Evolutionary conservation across 2,888 invertebrate genomes (phyloP), one percentile per base, ranked within the genome.

Genomic region (Macrophya annulata): DNA sequence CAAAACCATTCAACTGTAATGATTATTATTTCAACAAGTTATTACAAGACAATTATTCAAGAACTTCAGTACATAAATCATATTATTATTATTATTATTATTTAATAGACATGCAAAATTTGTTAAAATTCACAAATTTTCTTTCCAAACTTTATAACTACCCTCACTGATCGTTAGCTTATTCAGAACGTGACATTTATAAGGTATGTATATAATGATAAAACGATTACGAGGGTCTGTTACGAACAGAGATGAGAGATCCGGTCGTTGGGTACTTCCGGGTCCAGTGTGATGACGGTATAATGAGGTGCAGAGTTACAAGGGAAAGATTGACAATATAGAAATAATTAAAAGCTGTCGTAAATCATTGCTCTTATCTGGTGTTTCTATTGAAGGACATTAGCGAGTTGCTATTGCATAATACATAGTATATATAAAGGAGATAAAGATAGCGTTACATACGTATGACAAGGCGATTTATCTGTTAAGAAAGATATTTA

Each of bases 261-360:
- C 15, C 21, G 45, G 68, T 48, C 21, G 83, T 83, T 45, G 76
- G n/a, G 62, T 84, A 83, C 84, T 77, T 85, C 85, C 86, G 86
- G 85, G 88, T 89, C 89, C 89, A 87, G 87, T 86, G 88, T 85
- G 88, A 88, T 51, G 76, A 45, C 72, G 9, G n/a, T 62, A 37
- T 68, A 68, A 37, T 68, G 17, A 68, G 84, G 62, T 62, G 62
- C n/a, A n/a, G n/a, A 62, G 62, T 10, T 9, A 25, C 25, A 25
- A 25, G 62, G 62, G n/a, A 62, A 85, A 74, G 79, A 85, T 83
- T 72, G 21, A 43, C 40, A 43, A 25, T 45, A 25, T 15, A 37
- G 21, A 83, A 31, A 83, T 9, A 68, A 45, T 25, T 65, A 85
- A 85, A 86, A 87, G 88, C 88, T 86, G 85, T 71, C 55, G 72